A percentile compares a stretch with the other conserved stretches of the same genome.
Evolutionary conservation across 1,140 invertebrate species (phyloP).

Genomic region (Halictus rubicundus): DNA sequence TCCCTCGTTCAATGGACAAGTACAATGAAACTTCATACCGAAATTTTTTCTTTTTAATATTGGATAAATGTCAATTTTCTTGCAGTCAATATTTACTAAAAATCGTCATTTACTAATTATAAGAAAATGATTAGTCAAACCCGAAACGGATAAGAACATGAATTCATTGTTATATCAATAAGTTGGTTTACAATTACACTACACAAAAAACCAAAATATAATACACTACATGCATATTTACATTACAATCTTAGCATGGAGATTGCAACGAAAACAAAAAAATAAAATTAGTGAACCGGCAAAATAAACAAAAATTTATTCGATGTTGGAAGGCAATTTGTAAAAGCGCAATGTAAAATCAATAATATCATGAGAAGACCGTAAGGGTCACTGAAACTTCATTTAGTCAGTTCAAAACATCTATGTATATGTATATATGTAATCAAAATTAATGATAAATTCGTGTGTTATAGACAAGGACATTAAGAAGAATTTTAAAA

Average conservation of each 20-base stretch:
- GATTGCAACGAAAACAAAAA: not conserved
- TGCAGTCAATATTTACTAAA: no score
- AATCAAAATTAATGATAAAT: not conserved
- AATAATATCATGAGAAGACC: slow-evolving; percentile 25
- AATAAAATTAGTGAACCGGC: not conserved
- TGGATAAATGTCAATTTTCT: not conserved
- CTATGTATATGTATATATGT: not conserved
- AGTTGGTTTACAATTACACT: no score
- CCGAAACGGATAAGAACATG: no score
- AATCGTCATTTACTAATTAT: no score
- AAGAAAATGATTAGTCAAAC: not conserved
- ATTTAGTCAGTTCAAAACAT: not conserved
- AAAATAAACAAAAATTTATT: not conserved
- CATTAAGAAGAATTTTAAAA: no score
- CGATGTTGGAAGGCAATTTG: not conserved
- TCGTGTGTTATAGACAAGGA: not conserved
- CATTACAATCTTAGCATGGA: not conserved
- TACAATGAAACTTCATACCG: not conserved
- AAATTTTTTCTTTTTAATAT: not conserved
- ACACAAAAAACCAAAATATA: no score
- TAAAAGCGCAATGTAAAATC: slow-evolving; percentile 30
- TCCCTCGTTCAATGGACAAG: no score
- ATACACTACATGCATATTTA: not conserved
- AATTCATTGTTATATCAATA: no score
- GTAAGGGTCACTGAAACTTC: not conserved